phyloP scores from a whole-genome alignment of 2,888 invertebrate genomes.

The Lumbricus terrestris region DNA sequence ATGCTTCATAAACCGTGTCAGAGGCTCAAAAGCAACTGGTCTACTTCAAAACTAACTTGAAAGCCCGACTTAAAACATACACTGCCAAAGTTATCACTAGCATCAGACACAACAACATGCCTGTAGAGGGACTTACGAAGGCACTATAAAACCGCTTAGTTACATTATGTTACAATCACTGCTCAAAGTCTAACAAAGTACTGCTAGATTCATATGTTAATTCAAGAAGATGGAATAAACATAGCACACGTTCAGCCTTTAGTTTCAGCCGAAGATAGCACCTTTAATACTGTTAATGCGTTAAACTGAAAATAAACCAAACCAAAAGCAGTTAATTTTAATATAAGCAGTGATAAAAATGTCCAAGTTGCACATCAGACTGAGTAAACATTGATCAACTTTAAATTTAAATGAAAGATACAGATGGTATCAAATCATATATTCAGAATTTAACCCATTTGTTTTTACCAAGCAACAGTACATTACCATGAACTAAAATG shows the following conservation, averaged over 20 bases:
- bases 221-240: not conserved
- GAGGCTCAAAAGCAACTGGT: not conserved
- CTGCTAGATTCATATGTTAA: not conserved
- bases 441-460: too few relatives aligned
- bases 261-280: too few relatives aligned
- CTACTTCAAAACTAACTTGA: not conserved
- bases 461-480: not conserved
- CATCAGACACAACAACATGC: not conserved
- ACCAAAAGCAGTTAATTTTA: not conserved
- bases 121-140: not conserved
- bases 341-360: too few relatives aligned
- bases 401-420: not conserved
- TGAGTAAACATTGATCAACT: not conserved
- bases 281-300: not conserved
- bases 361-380: not conserved
- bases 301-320: not conserved
- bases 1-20: too few relatives aligned
- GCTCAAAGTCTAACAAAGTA: not conserved
- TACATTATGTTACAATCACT: not conserved
- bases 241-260: too few relatives aligned
- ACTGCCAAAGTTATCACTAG: not conserved
- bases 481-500: not conserved
- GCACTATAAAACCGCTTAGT: not conserved
- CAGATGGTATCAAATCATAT: not conserved
- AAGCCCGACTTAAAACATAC: not conserved